A percentile compares a stretch with the other conserved stretches of the same genome.
Evolutionary conservation across 2,113 vertebrate genomes (phyloP).

Genomic region (Pelobates fuscus): DNA sequence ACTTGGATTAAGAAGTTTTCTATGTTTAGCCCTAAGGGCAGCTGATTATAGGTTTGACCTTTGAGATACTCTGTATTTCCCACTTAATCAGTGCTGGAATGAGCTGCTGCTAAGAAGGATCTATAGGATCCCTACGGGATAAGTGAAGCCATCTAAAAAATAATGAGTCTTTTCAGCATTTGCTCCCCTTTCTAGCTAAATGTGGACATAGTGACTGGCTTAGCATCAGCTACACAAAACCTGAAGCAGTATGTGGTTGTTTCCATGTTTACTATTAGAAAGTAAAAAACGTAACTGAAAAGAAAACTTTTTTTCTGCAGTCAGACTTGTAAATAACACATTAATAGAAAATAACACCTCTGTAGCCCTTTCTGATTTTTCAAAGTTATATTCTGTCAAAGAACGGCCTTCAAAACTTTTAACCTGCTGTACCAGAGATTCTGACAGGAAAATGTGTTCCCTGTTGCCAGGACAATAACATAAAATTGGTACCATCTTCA

Average conservation of each 20-base stretch:
- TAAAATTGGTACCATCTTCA: conserved; percentile 62
- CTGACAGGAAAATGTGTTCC: conserved; percentile 63
- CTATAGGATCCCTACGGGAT: conserved; percentile 72
- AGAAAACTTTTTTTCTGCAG: conserved; percentile 36
- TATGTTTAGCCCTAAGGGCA: conserved; percentile 68
- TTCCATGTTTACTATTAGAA: conserved; percentile 53
- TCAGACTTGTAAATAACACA: conserved; percentile 57
- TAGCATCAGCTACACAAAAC: conserved; percentile 62
- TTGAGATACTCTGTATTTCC: conserved; percentile 77
- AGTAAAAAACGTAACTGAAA: conserved; percentile 28
- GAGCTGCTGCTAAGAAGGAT: conserved; percentile 75
- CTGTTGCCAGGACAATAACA: conserved; percentile 64
- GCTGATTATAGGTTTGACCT: conserved; percentile 81
- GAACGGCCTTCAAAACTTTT: conserved; percentile 57
- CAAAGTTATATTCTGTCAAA: conserved; percentile 52
- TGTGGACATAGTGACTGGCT: conserved; percentile 64
- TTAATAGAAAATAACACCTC: conserved; percentile 56
- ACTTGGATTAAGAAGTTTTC: conserved; percentile 72
- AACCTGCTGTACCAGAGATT: conserved; percentile 57
- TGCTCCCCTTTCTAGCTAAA: conserved; percentile 64
- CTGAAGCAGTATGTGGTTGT: conserved; percentile 51
- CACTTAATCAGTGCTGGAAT: conserved; percentile 80
- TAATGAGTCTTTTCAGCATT: conserved; percentile 69
- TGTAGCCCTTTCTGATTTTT: conserved; percentile 51
- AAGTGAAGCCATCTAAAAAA: conserved; percentile 77